These are phyloP conservation scores for Rugalucina vietnamica DNA, from an alignment of 2,888 invertebrate genomes.

Conservation along the genomic window DNA sequence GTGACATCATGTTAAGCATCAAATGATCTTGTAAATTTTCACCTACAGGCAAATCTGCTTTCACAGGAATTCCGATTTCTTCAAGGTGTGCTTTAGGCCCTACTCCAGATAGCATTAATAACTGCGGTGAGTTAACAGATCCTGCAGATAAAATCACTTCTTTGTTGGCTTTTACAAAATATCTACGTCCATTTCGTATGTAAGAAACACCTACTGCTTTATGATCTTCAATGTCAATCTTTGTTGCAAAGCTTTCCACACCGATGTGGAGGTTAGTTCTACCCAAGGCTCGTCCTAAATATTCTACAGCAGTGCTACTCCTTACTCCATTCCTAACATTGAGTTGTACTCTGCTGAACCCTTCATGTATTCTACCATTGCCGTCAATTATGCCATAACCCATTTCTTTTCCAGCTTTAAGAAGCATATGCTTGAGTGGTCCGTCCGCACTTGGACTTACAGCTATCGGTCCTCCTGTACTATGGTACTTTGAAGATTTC, in stretches of 20 bases:
- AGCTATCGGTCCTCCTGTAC: not conserved
- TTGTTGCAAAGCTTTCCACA: slow-evolving; percentile 56
- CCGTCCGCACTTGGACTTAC: not conserved
- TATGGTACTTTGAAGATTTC: not conserved
- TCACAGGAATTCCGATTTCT: slow-evolving; percentile 75
- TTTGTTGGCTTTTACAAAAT: slow-evolving; percentile 60
- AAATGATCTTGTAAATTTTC: slow-evolving; percentile 78
- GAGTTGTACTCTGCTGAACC: not conserved
- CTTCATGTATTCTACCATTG: not conserved
- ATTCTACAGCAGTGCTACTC: not conserved
- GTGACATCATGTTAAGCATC: not conserved
- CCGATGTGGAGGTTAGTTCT: not conserved
- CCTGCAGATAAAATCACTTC: slow-evolving; percentile 81
- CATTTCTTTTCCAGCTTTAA: not conserved
- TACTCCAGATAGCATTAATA: slow-evolving; percentile 81
- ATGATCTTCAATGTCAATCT: slow-evolving; percentile 67
- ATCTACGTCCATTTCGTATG: slow-evolving; percentile 53
- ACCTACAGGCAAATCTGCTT: slow-evolving; percentile 78
- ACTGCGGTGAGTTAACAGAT: slow-evolving; percentile 79
- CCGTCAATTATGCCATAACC: not conserved
- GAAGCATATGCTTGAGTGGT: not conserved
- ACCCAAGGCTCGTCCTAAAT: not conserved
- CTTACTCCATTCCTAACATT: slow-evolving; percentile 1
- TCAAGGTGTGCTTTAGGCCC: slow-evolving; percentile 80
- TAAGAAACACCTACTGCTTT: slow-evolving; percentile 70